Evolutionary conservation across 1,140 invertebrate species (phyloP), one percentile per base, ranked within the genome.

Genomic region (Macrobrachium rosenbergii): DNA sequence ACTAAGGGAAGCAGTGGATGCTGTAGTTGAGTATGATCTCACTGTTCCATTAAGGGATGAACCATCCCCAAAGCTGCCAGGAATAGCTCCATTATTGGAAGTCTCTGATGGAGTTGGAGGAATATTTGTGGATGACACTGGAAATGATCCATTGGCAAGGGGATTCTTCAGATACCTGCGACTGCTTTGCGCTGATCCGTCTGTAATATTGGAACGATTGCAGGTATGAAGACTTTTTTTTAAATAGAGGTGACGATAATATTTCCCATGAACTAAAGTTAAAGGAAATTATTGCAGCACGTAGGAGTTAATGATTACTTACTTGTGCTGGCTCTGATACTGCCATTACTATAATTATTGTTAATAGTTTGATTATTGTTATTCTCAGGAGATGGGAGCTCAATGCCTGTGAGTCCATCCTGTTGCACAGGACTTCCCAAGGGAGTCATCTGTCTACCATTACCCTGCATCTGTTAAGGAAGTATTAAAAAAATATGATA

Each of bases 401-500:
- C 85, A 28, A 82, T 81, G 3, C 67, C 77, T 8, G 69, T 43
- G 8, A 87, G 72, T 17, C 78, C 85, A 23, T 62, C 52, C 16
- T 78, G 52, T 59, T 64, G 67, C 8, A 81, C 45, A 43, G 85
- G 78, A 19, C 58, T 87, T 17, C 85, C 84, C 7, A 81, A 16
- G n/a, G 77, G 85, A 7, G 85, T 82, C 85, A 87, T 88, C 86
- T 82, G 86, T n/a, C 72, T 72, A 5, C 86, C 86, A 72, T 88
- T 88, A 19, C 86, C 80, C 76, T 88, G 86, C 86, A 88, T 83
- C 86, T 88, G 86, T 23, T 23, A 45, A 69, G 43, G 62, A 77
- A 72, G 12, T 72, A 8, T 10, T 52, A 2, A 2, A 10, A 52
- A 52, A 52, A 52, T 52, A 52, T 52, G 0, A 8, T 37, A 37